Base-by-base conservation (phyloP, 2,888 invertebrate species). In the Idaea dimidiata region DNA sequence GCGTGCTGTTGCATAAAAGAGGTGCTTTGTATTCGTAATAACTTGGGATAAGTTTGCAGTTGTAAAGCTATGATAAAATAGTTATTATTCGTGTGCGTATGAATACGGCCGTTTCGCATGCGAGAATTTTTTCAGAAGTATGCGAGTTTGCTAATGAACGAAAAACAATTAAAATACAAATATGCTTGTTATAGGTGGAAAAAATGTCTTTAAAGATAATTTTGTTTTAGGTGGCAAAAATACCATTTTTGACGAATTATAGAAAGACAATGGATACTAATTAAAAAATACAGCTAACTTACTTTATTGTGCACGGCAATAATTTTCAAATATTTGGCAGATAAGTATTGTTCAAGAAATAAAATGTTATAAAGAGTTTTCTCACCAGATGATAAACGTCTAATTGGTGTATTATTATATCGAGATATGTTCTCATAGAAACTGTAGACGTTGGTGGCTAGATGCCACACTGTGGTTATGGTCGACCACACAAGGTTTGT, bases 401-500 rank as follows among this genome's bases (percentile, higher is more conserved):
- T 56, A 56, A 18, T 56, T 62, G 62, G 65, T 67, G 68, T 77
- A 74, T 80, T 75, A 74, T 75, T 76, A 76, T 78, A 72, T 71
- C 73, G 71, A 69, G 68, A 73, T 72, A 66, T 59, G 74, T 82
- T 84, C 84, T 79, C 84, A 84, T 75, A 75, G 84, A 80, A 84
- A 85, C 74, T 68, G 63, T 81, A 83, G 79, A 80, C 72, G 70
- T 7, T 59, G 59, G 64, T 55, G 59, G 65, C 57, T 59, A 54
- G 65, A 63, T 66, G 66, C 72, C 72, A 72, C 72, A 72, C 76
- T 72, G 69, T 61, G 62, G 79, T 72, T 66, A 59, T 77, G 81
- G 77, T 75, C 72, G 71, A 77, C 68, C 72, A 75, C 74, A 63
- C 62, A 62, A 57, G 63, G 62, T 58, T 43, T 43, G 43, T 43